These are phyloP conservation scores for Trogon surrucura DNA, from an alignment of 2,113 vertebrate genomes.

Conservation along the genomic window DNA sequence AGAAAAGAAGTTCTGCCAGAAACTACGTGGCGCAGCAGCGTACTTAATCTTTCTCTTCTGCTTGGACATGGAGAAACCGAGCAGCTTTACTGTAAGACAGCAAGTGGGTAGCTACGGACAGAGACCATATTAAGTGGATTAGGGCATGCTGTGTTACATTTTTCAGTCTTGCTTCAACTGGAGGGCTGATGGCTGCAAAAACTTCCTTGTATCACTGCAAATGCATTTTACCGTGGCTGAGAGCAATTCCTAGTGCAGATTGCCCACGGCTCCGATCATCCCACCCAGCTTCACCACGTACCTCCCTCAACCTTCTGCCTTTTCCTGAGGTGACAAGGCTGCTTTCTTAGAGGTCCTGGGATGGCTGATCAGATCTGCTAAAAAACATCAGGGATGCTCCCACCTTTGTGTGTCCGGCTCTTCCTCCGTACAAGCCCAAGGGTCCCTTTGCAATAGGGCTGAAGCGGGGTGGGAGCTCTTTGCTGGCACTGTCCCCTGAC, in stretches of 20 bases:
- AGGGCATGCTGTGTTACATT: background rate
- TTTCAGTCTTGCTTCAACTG: conserved; percentile 29
- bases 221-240: background rate
- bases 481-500: too few species aligned
- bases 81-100: background rate
- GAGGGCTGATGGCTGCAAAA: background rate
- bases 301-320: background rate
- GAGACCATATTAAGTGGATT: background rate
- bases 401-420: background rate
- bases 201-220: background rate
- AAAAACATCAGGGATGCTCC: background rate
- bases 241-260: background rate
- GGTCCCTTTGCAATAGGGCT: background rate
- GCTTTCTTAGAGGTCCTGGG: background rate
- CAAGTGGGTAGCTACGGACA: background rate
- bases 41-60: background rate
- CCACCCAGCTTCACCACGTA: background rate
- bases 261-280: background rate
- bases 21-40: background rate
- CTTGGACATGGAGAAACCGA: background rate
- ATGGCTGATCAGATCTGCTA: background rate
- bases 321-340: background rate
- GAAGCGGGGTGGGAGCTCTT: background rate
- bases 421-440: background rate
- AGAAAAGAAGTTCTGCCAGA: conserved; percentile 22